Evolutionary conservation across 2,797 vertebrate genomes (phyloP).

Genomic region (Enteromius paludinosus): DNA sequence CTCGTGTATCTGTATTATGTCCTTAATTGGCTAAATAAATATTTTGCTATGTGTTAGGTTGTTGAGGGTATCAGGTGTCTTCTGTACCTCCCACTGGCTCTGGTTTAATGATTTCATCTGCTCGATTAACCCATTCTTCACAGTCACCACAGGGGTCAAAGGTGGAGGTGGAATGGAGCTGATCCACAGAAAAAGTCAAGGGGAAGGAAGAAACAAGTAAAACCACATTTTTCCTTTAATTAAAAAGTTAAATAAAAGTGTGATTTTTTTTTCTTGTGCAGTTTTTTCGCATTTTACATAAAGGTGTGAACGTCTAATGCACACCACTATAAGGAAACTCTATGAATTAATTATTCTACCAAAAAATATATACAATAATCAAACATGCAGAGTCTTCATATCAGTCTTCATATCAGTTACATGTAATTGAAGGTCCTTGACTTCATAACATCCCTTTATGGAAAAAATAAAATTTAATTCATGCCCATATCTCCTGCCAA

Average conservation of each 20-base stretch:
- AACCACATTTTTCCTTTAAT: background rate
- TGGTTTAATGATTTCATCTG: slow-evolving; percentile 46
- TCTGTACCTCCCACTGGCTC: slow-evolving; percentile 33
- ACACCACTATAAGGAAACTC: background rate
- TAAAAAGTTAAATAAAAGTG: too few relatives aligned
- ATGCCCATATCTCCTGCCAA: slow-evolving; percentile 49
- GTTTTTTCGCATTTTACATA: background rate
- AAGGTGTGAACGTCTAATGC: background rate
- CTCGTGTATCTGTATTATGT: background rate
- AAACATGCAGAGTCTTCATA: background rate
- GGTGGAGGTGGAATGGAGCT: slow-evolving; percentile 15
- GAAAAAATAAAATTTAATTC: background rate
- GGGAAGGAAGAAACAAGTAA: slow-evolving; percentile 14
- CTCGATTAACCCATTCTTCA: slow-evolving; percentile 47
- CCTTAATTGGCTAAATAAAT: background rate
- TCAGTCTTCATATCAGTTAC: background rate
- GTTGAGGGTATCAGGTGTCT: slow-evolving; percentile 30
- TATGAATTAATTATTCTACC: background rate
- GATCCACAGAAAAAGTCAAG: slow-evolving; percentile 7
- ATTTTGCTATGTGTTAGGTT: slow-evolving; percentile 15
- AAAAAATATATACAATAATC: background rate
- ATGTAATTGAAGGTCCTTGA: background rate
- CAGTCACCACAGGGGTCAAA: slow-evolving; percentile 35
- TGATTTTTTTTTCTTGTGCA: background rate
- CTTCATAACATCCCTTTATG: background rate